phyloP scores from a whole-genome alignment of 2,797 vertebrate species.

The Vespertilio murinus region DNA sequence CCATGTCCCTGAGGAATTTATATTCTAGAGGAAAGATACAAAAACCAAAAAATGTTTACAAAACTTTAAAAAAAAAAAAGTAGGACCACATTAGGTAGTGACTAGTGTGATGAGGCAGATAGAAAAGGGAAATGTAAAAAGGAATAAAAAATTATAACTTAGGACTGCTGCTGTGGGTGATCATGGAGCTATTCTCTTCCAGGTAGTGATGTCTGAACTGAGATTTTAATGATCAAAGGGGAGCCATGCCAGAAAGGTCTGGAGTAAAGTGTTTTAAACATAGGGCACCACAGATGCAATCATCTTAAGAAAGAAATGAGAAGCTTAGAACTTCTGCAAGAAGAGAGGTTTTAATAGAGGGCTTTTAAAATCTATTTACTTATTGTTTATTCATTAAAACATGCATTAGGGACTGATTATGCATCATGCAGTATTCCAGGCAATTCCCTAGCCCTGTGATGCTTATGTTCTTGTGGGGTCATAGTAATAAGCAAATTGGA shows the following conservation, averaged over 20 bases:
- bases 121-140: not conserved
- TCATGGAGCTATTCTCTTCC: not conserved
- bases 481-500: not conserved
- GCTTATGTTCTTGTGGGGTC: not conserved
- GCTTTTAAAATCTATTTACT: not conserved
- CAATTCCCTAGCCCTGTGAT: not conserved
- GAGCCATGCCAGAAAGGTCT: not conserved
- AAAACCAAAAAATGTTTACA: not conserved
- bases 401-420: not conserved
- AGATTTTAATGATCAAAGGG: not conserved
- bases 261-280: not conserved
- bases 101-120: not conserved
- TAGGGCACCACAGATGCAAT: not conserved
- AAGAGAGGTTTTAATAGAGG: not conserved
- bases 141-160: not conserved
- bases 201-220: not conserved
- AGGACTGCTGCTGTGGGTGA: not conserved
- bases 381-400: constrained; percentile 13
- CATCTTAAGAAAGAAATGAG: not conserved
- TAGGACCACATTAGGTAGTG: not conserved
- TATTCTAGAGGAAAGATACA: not conserved
- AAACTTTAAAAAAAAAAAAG: not conserved
- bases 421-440: not conserved
- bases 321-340: not conserved
- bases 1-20: not conserved